Conservation (phyloP, 2,888 invertebrate genomes). For the Tortricodes alternella region DNA sequence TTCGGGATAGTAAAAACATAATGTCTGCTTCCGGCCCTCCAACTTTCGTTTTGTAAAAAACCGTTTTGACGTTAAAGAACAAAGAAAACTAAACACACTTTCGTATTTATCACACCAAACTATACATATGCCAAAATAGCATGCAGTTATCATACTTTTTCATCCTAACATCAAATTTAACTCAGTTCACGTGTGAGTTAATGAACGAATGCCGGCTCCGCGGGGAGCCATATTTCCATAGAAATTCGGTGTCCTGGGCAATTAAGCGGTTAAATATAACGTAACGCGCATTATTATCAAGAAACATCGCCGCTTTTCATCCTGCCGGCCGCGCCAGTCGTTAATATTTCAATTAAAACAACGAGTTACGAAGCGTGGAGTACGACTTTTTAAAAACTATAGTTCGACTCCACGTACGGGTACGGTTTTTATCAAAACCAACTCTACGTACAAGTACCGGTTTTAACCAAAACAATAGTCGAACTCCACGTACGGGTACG, state of each 20-base stretch:
- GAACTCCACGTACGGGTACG: too few relatives aligned
- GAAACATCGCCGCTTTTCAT: constrained; percentile 25
- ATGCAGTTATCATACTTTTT: neutral
- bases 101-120: too few relatives aligned
- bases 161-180: neutral
- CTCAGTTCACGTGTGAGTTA: neutral
- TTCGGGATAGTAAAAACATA: too few relatives aligned
- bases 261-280: neutral
- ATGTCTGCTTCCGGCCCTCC: too few relatives aligned
- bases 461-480: too few relatives aligned
- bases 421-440: too few relatives aligned
- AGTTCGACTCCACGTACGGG: too few relatives aligned
- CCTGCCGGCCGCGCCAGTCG: neutral
- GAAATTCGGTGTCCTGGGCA: neutral
- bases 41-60: too few relatives aligned
- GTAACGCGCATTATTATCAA: constrained; percentile 30
- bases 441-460: too few relatives aligned
- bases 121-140: neutral
- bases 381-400: neutral
- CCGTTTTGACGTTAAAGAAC: too few relatives aligned
- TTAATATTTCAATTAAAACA: constrained; percentile 10
- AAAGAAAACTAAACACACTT: too few relatives aligned
- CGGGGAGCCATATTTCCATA: neutral
- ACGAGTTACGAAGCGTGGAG: neutral
- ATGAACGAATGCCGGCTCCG: neutral